Conservation (phyloP, 2,888 invertebrate genomes). For the Lymantria monacha region DNA sequence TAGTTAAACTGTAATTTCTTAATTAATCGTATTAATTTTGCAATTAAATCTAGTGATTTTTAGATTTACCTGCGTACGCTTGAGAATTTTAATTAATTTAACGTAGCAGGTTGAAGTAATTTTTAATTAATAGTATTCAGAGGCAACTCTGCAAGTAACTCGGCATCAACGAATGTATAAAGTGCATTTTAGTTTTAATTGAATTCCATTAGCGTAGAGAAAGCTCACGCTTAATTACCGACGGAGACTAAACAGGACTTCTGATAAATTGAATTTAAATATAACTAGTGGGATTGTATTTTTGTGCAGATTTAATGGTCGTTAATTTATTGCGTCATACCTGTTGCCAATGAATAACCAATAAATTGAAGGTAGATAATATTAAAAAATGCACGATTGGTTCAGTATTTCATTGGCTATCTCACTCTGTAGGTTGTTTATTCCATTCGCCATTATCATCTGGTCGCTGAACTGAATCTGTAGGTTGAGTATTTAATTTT, state of each 20-base stretch:
- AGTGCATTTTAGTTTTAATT: slow-evolving; percentile 69
- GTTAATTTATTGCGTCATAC: slow-evolving; percentile 4
- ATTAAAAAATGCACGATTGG: too few species aligned
- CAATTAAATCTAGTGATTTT: slow-evolving; percentile 27
- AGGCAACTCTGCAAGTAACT: slow-evolving; percentile 55
- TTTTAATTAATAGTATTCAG: slow-evolving; percentile 46
- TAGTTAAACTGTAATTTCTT: slow-evolving; percentile 29
- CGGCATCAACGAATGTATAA: slow-evolving; percentile 55
- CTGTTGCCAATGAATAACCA: background rate
- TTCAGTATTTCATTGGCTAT: too few species aligned
- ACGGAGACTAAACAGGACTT: slow-evolving; percentile 45
- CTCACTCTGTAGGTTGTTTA: too few species aligned
- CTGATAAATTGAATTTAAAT: slow-evolving; percentile 37
- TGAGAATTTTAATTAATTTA: slow-evolving; percentile 27
- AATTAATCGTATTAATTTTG: slow-evolving; percentile 21
- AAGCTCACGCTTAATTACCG: slow-evolving; percentile 67
- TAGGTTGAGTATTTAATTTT: too few species aligned
- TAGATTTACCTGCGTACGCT: slow-evolving; percentile 15
- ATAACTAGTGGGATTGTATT: slow-evolving; percentile 20
- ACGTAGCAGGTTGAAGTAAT: slow-evolving; percentile 16
- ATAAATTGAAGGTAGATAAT: too few species aligned
- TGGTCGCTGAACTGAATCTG: too few species aligned
- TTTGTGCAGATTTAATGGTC: background rate
- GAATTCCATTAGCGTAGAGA: slow-evolving; percentile 70
- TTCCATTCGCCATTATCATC: too few species aligned